phyloP scores from a whole-genome alignment of 2,797 vertebrate genomes.

The Eurystomus glaucurus region DNA sequence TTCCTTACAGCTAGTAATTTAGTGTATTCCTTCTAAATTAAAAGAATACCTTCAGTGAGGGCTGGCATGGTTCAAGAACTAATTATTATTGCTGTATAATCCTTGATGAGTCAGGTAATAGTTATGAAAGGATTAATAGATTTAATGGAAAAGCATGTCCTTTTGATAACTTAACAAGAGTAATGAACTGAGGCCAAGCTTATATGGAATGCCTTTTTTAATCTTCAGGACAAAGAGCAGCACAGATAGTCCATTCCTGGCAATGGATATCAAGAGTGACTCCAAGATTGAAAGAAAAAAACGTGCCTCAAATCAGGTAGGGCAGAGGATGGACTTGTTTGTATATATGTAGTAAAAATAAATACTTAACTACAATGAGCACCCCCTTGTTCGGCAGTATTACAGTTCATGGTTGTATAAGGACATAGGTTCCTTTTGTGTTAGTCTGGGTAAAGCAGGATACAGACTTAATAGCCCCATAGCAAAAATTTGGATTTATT shows the following conservation, averaged over 20 bases:
- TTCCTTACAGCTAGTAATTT: not conserved
- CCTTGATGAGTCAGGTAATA: not conserved
- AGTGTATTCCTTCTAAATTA: not conserved
- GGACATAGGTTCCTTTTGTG: not conserved
- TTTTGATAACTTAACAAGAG: not conserved
- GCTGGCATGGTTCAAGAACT: not conserved
- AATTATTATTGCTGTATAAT: not conserved
- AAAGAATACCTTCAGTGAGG: not conserved
- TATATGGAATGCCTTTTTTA: conserved; percentile 27
- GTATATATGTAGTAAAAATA: not conserved
- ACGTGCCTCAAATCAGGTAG: conserved; percentile 90
- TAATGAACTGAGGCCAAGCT: not conserved
- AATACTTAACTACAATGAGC: not conserved
- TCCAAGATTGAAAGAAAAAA: conserved; percentile 92
- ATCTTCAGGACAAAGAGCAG: conserved; percentile 89
- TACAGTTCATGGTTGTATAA: not conserved
- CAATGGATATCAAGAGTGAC: conserved; percentile 85
- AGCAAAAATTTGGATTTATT: not conserved
- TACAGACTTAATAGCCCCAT: not conserved
- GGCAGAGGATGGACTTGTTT: not conserved
- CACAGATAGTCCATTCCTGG: conserved; percentile 84
- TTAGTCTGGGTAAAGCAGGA: not conserved
- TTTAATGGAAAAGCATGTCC: not conserved
- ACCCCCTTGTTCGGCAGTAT: not conserved
- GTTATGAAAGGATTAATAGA: not conserved